Base-by-base conservation (phyloP, 2,888 invertebrate species). In the Busseola fusca region DNA sequence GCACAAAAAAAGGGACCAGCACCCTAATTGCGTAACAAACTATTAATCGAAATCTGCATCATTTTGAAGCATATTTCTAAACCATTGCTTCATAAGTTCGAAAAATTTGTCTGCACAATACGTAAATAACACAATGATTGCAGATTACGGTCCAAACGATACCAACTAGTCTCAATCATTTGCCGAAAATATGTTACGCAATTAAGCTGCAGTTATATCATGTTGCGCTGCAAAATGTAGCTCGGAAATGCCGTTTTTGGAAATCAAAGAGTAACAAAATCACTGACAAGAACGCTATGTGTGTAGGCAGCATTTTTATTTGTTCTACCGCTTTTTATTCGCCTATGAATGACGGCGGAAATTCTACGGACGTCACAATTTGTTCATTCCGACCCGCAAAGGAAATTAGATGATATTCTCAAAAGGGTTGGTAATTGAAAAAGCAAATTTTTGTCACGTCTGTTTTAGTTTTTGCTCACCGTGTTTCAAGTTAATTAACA, bases 401-500 rank as follows among this genome's bases (percentile, higher is more conserved):
- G 69, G 71, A 83, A 79, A 75, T 69, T 63, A 72, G 30, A 48
- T 50, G 14, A 45, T 58, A 40, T 64, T 52, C 63, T 71, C 64
- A 52, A 58, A 70, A 60, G 42, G 59, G 52, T 56, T 34, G 21
- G 12, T 25, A 37, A 48, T 62, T 50, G 42, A 54, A 69, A 68
- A 64, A 45, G 30, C 30, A 50, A 64, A 50, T 54, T 50, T 66
- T 63, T 60, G 16, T 30, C 56, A 25, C 12, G 42, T 37, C 58
- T 69, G 69, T 54, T 66, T 66, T 58, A 7, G 14, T 54, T 21
- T 52, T 68, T 56, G 27, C 18, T 25, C n/a, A 45, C 14, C 56
- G 7, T 59, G 37, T 45, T 66, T 60, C 37, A 56, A 52, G 25
- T 81, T 76, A 60, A 72, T 81, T 74, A 81, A 68, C 21, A 56